Evolutionary conservation across 2,888 invertebrate species (phyloP), one percentile per base, ranked within the genome.

Genomic region (Hyles lineata): DNA sequence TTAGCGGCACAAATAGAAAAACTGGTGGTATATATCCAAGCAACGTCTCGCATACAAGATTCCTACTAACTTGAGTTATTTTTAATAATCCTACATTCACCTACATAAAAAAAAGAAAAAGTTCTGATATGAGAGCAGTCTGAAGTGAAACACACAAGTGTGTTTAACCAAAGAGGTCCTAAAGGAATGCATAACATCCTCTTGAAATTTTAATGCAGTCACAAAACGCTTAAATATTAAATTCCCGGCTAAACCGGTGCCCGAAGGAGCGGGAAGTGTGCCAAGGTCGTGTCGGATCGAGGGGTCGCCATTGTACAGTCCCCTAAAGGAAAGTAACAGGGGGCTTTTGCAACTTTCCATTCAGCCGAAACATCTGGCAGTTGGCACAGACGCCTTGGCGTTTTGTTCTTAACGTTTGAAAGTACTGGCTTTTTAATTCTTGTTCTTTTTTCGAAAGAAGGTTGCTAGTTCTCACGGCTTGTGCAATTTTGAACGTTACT

Each of bases 221-320:
- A 32, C 35, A 62, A 62, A 19, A 32, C 32, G 21, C 21, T 67
- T 67, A 67, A 67, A 50, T 43, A 67, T 67, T 67, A 6, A 67
- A 67, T 50, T 21, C 23, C 29, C 35, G 32, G 29, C 6, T 32
- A 62, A 35, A 35, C 63, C 43, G 43, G 15, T 23, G 50, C 67
- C 67, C 50, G 67, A 23, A 61, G 61, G 63, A 63, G 35, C 15
- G 63, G 17, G 67, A 76, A 73, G 23, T 61, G 71, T 76, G 77
- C 76, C 77, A 77, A 77, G 77, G 77, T 55, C 76, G 63, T 19
- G 70, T 43, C 21, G 70, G 29, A 62, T 15, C 35, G 71, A 61
- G 43, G 76, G 77, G 71, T 71, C 59, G 71, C 70, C 70, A 70
- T 75, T 75, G 73, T 74, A 5, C 29, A 62, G 21, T 70, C 70